A percentile compares a stretch with the other conserved stretches of the same genome.
Conservation (phyloP, 2,113 vertebrate genomes). For the Plecturocebus donacophilus region DNA sequence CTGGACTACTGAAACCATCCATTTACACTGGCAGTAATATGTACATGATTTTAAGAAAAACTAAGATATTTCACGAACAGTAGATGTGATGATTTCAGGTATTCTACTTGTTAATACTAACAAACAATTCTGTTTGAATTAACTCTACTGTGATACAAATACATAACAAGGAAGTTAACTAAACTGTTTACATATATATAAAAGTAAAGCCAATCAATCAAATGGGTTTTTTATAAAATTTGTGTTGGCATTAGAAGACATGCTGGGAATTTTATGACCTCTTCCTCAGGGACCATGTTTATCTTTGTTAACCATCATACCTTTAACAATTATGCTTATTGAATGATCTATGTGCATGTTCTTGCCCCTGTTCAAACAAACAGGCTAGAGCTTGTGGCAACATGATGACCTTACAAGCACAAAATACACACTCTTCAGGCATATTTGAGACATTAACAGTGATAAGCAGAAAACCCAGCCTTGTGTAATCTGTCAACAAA, state of each 20-base stretch:
- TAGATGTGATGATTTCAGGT: neutral
- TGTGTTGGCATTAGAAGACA: constrained; percentile 56
- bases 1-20: neutral
- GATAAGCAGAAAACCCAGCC: constrained; percentile 74
- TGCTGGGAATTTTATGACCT: constrained; percentile 56
- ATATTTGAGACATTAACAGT: constrained; percentile 70
- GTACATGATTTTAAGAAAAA: constrained; percentile 8
- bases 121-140: neutral
- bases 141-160: neutral
- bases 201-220: constrained; percentile 53
- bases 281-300: constrained; percentile 61
- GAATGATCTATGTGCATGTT: constrained; percentile 72
- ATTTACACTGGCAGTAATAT: neutral
- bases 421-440: constrained; percentile 78
- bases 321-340: constrained; percentile 76
- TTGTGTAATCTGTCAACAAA: constrained; percentile 84
- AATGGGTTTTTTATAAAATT: constrained; percentile 36
- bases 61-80: neutral
- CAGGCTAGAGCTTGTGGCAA: constrained; percentile 78
- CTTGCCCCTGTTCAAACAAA: constrained; percentile 83
- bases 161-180: neutral
- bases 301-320: constrained; percentile 65
- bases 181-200: neutral
- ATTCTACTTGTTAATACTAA: neutral
- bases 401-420: constrained; percentile 78